These are phyloP conservation scores for Athalia rosae DNA, from an alignment of 2,888 invertebrate genomes.

Conservation along the genomic window DNA sequence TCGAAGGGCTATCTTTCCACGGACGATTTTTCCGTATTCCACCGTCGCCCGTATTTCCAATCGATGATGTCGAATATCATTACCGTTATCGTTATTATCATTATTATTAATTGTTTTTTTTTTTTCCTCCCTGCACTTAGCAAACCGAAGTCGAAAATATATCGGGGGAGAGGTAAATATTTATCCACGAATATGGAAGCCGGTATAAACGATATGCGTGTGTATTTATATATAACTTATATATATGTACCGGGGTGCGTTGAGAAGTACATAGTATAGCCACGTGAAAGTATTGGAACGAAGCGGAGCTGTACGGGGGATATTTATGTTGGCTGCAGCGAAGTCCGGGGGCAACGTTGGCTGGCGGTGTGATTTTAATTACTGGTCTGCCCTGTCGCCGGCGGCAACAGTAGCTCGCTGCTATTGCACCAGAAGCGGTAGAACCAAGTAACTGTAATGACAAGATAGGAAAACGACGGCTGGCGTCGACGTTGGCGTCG, in stretches of 20 bases:
- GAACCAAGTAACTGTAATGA: slow-evolving; percentile 27
- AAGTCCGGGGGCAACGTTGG: slow-evolving; percentile 30
- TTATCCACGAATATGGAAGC: no score
- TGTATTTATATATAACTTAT: no score
- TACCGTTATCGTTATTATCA: no score
- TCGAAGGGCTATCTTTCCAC: no score
- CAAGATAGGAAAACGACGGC: slow-evolving; percentile 31
- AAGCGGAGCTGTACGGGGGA: background rate
- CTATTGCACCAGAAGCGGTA: no score
- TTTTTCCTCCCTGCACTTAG: no score
- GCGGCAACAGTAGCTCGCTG: background rate
- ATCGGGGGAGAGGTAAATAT: background rate
- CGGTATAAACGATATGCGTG: no score
- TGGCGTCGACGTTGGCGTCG: slow-evolving; percentile 25
- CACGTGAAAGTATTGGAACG: background rate
- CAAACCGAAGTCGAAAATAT: background rate
- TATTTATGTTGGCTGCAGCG: slow-evolving; percentile 40
- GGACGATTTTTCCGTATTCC: no score
- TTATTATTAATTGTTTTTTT: no score
- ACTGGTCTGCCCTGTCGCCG: slow-evolving; percentile 33
- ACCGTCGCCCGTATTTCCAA: no score
- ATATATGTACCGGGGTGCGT: no score
- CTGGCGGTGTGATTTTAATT: slow-evolving; percentile 43
- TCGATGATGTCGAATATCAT: no score
- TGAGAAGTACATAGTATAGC: background rate